Evolutionary conservation across 2,888 invertebrate genomes (phyloP), one percentile per base, ranked within the genome.

Genomic region (Empis stercorea): DNA sequence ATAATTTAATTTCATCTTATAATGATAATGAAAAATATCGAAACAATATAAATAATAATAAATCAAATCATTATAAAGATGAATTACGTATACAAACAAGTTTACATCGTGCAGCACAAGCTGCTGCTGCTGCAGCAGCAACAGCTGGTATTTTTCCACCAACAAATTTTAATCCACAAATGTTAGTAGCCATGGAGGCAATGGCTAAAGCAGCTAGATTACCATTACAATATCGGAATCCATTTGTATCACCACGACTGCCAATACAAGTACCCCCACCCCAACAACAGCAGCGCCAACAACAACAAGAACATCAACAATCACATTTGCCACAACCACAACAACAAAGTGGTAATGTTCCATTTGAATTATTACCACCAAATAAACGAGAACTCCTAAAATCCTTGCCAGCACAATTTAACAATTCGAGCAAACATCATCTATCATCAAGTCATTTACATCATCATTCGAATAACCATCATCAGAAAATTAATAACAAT

Each of bases 181-280:
- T 83, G 65, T 67, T 84, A 49, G 82, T 83, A 60, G 81, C 81
- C 39, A 81, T 82, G 78, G 82, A 83, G 60, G 81, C 81, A 40
- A 81, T 82, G 78, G 75, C 78, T 44, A 74, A 78, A 62, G 72
- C 76, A 40, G 69, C 75, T 6, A 69, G 76, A 48, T 65, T 81
- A 59, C 78, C 80, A 30, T 68, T 81, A 56, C 73, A 75, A 16
- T 77, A 76, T 54, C 72, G 76, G 46, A 72, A 67, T 55, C 74
- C 73, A 43, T 59, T 62, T 61, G 59, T 68, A 55, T 75, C 72
- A 52, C 76, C 68, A 56, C 74, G 70, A 45, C 72, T 60, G 53
- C 40, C 13, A 27, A 5, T 14, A n/a, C 27, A 40, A 14, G 17
- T 75, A 37, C 67, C 74, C 52, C 69, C 68, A 39, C 56, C 40